These are phyloP conservation scores for Synergus japonicus DNA, from an alignment of 2,888 invertebrate species.

Conservation along the genomic window DNA sequence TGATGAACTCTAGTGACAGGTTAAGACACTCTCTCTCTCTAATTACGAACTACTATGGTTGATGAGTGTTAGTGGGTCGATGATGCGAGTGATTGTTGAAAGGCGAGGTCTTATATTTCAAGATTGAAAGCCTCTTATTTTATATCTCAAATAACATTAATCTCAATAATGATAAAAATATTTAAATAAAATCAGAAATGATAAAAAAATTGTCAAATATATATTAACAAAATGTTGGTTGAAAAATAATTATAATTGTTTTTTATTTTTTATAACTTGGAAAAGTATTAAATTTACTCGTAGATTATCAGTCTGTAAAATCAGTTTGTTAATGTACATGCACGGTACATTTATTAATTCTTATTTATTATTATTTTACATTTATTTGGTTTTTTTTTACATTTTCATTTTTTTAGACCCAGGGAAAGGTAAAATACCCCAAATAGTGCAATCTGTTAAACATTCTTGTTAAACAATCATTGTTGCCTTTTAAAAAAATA, in stretches of 20 bases:
- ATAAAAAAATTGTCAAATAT: neutral
- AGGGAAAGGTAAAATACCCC: neutral
- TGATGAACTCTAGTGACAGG: slow-evolving; percentile 8
- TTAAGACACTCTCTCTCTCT: slow-evolving; percentile 29
- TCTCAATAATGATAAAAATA: neutral
- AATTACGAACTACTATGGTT: neutral
- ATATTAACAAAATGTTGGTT: neutral
- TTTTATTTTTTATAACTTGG: neutral
- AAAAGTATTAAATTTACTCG: neutral
- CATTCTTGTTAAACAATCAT: neutral
- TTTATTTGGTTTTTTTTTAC: too few species aligned
- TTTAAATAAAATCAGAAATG: neutral
- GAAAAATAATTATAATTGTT: too few species aligned
- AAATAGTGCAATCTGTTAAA: neutral
- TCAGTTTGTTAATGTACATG: neutral
- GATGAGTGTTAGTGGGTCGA: slow-evolving; percentile 37
- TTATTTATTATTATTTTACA: too few species aligned
- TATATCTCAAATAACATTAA: neutral
- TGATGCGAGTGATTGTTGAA: slow-evolving; percentile 15
- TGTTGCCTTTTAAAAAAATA: neutral
- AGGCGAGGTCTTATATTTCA: neutral
- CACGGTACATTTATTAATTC: neutral
- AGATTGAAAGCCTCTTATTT: neutral
- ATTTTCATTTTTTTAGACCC: neutral
- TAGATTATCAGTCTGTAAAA: neutral